A percentile compares a stretch with the other conserved stretches of the same genome.
Evolutionary conservation across 2,797 vertebrate species (phyloP).

Genomic region (Catostomus latipinnis): DNA sequence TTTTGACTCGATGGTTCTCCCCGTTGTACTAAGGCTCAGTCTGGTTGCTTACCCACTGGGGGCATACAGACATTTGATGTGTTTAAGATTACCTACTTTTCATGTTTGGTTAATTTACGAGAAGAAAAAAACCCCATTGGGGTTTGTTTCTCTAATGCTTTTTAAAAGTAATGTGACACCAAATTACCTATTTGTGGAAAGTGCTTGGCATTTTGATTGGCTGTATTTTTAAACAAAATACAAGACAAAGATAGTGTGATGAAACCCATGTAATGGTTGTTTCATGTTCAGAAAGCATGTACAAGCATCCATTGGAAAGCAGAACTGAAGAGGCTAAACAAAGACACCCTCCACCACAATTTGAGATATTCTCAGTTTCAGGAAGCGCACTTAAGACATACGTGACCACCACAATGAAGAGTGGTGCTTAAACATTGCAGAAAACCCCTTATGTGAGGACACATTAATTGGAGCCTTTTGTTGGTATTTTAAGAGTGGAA

Average conservation of each 20-base stretch:
- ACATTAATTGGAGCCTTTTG: slow-evolving; percentile 58
- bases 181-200: no score
- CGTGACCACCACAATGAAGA: slow-evolving; percentile 16
- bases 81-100: no score
- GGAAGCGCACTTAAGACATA: not conserved
- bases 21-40: no score
- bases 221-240: no score
- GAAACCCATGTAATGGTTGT: not conserved
- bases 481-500: slow-evolving; percentile 49
- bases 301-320: not conserved
- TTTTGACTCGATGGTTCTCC: no score
- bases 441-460: slow-evolving; percentile 40
- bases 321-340: not conserved
- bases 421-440: slow-evolving; percentile 48
- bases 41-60: no score
- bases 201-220: no score
- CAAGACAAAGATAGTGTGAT: not conserved
- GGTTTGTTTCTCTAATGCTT: no score
- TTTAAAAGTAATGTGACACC: no score
- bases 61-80: no score
- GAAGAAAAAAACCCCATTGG: no score
- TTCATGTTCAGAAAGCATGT: not conserved
- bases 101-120: no score
- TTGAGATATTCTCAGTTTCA: slow-evolving; percentile 20
- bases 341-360: not conserved